A percentile compares a stretch with the other conserved stretches of the same genome.
These are phyloP conservation scores for Diploscapter pachys DNA, from an alignment of 1,140 invertebrate genomes.

Conservation along the genomic window DNA sequence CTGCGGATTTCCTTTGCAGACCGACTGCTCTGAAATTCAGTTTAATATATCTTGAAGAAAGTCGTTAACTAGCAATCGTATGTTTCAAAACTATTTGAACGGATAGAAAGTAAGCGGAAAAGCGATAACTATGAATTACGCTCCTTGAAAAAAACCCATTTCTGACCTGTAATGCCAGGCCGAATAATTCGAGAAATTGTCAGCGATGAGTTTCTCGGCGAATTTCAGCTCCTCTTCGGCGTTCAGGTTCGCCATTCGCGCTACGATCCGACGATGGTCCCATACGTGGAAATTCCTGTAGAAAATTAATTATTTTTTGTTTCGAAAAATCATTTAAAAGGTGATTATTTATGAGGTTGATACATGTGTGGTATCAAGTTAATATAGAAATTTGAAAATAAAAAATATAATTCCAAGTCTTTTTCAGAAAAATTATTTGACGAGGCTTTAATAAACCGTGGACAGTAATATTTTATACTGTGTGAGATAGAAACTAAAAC, in stretches of 20 bases:
- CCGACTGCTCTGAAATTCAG: constrained; percentile 15
- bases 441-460: too few species aligned
- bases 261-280: constrained; percentile 31
- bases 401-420: background rate
- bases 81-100: constrained; percentile 15
- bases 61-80: too few species aligned
- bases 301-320: background rate
- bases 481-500: too few species aligned
- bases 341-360: too few species aligned
- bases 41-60: background rate
- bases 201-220: constrained; percentile 18
- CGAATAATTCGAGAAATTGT: constrained; percentile 36
- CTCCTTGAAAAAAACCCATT: background rate
- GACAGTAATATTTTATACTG: too few species aligned
- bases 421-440: too few species aligned
- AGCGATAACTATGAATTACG: too few species aligned
- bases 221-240: constrained; percentile 28
- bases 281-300: constrained; percentile 35
- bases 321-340: background rate
- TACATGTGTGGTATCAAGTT: too few species aligned
- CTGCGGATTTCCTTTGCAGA: background rate
- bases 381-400: background rate
- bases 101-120: background rate
- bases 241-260: constrained; percentile 9
- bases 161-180: constrained; percentile 32